Base-by-base conservation (phyloP, 2,113 vertebrate genomes). In the Stigmatopora argus region DNA sequence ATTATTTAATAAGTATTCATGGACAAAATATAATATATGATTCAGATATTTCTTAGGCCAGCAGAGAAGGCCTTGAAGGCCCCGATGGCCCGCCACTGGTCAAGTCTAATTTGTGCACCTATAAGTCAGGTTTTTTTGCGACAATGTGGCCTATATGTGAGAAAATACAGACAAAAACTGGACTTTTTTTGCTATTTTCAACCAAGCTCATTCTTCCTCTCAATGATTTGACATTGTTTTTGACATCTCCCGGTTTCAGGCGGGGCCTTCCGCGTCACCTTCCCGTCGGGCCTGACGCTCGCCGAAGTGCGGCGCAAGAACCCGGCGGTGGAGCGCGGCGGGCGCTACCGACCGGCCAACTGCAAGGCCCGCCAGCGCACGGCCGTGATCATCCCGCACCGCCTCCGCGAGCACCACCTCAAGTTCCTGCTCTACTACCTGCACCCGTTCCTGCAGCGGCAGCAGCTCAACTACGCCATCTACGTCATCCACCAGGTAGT, bases 401-500 rank as follows among this genome's bases (percentile, higher is more conserved):
- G 86, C n/a, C 87, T 86, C 77, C 51, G 92, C 8, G 90, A 90
- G 48, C 85, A 90, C 57, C 91, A 93, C 73, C 86, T 92, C 0
- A 90, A 89, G 78, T 90, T 90, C 79, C 82, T 94, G 7, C 90
- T 93, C 3, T 93, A 92, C 78, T 89, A 91, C 64, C 79, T 94
- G 15, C 91, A 93, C 21, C 91, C 92, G 0, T 93, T 94, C 65
- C 86, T 94, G 44, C 92, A 92, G 87, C 70, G 84, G 2, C 92
- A 93, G 62, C 92, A 92, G 80, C 89, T 94, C 38, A 85, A 77
- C 58, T 94, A 92, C 15, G 86, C 90, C 13, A 91, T 93, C 7
- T 94, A 92, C 18, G 13, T 93, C 75, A 92, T 94, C 65, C 92
- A 94, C 61, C 93, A 94, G 91, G 90, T 92, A 41, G 26, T 31